phyloP scores from a whole-genome alignment of 2,888 invertebrate genomes.

The Tinea pellionella region DNA sequence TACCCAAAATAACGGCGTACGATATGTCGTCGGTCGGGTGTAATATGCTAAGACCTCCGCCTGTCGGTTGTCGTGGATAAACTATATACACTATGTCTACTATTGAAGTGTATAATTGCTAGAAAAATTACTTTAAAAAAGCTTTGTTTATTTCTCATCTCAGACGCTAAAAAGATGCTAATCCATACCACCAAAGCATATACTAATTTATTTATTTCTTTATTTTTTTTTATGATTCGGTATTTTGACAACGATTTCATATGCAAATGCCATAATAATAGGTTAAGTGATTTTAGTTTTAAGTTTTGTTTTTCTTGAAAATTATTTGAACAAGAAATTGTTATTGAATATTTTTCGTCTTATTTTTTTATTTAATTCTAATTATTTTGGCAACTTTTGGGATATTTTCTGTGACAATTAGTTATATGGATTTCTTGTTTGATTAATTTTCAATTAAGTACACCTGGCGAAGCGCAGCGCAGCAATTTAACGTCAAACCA shows the following conservation, averaged over 20 bases:
- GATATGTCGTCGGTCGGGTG: too few relatives aligned
- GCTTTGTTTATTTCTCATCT: too few relatives aligned
- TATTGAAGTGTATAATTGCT: too few relatives aligned
- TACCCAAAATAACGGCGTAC: too few relatives aligned
- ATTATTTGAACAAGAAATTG: conserved; percentile 65
- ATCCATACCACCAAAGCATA: conserved; percentile 49
- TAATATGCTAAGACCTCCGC: too few relatives aligned
- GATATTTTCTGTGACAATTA: too few relatives aligned
- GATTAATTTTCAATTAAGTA: conserved; percentile 55
- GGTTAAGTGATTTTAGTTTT: conserved; percentile 42
- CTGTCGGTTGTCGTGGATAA: too few relatives aligned
- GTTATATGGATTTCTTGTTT: conserved; percentile 50
- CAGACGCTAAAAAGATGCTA: background rate
- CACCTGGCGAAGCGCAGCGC: too few relatives aligned
- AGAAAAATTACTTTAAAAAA: too few relatives aligned
- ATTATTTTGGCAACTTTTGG: background rate
- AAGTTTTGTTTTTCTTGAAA: conserved; percentile 34
- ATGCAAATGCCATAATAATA: conserved; percentile 61
- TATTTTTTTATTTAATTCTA: conserved; percentile 23
- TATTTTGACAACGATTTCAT: conserved; percentile 21
- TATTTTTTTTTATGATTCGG: background rate
- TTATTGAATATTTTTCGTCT: conserved; percentile 24
- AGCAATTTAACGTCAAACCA: too few relatives aligned
- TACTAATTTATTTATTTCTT: conserved; percentile 32
- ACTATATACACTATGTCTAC: too few relatives aligned